phyloP scores from a whole-genome alignment of 92 coral and sea anemone species.

The Bergia sp. region DNA sequence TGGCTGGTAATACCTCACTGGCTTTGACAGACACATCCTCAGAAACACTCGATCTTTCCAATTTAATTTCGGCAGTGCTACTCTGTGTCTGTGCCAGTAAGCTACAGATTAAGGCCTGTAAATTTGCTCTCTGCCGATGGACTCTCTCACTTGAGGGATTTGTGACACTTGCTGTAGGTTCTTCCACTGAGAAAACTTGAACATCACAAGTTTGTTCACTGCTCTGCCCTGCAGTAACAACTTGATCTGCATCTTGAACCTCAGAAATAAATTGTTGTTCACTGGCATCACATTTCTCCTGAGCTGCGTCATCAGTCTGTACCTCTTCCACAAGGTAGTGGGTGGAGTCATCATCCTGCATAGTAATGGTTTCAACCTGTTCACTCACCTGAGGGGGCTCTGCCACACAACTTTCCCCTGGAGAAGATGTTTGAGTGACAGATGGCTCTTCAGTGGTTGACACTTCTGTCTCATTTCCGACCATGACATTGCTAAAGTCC shows the following conservation, averaged over 20 bases:
- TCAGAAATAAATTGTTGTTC: slow-evolving; percentile 3
- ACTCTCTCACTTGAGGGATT: background rate
- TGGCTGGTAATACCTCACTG: slow-evolving; percentile 15
- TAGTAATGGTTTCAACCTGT: slow-evolving; percentile 24
- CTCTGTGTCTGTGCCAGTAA: slow-evolving; percentile 77
- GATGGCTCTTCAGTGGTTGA: slow-evolving; percentile 50
- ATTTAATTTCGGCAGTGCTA: slow-evolving; percentile 29
- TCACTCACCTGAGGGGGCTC: slow-evolving; percentile 7
- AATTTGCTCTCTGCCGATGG: slow-evolving; percentile 45
- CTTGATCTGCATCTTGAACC: slow-evolving; percentile 2
- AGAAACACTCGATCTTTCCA: background rate
- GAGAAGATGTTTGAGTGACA: background rate
- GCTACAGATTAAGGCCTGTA: slow-evolving; percentile 82
- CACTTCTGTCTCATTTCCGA: slow-evolving; percentile 68
- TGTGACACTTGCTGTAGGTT: background rate
- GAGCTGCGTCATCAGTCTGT: background rate
- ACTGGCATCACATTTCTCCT: background rate
- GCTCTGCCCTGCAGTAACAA: background rate
- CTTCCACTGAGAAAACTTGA: background rate
- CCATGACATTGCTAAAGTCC: slow-evolving; percentile 54
- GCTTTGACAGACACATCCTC: background rate
- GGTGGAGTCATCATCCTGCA: background rate
- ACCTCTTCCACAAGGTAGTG: slow-evolving; percentile 29
- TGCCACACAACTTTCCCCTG: background rate
- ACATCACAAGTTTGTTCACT: slow-evolving; percentile 22